Evolutionary conservation across 2,113 vertebrate species (phyloP), one percentile per base, ranked within the genome.

Genomic region (Lichenostomus cassidix): DNA sequence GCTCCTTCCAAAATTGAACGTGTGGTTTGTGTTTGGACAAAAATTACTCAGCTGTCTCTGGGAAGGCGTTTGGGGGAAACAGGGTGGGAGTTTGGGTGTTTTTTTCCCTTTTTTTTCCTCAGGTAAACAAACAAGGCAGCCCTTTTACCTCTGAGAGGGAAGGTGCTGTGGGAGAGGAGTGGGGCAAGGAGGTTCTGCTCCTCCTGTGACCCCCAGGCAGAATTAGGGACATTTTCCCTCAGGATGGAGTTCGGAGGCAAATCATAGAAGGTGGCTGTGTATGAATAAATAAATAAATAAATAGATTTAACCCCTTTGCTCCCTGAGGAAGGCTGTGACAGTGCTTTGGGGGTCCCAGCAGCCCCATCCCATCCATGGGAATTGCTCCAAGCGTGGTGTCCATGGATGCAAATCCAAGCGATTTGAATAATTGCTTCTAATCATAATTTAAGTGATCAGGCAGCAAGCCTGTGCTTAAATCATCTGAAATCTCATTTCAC

Each of bases 341-440:
- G 6, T 18, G 21, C 5, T 4, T 33, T 2, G 4, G 49, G n/a
- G 15, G 6, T 27, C 70, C 52, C 15, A 8, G 56, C 33, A 31
- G 24, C 75, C 37, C 28, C 1, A 6, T 62, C 69, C 74, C 4
- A 0, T 1, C 52, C 9, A 0, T 5, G 63, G 74, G 60, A 56
- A 39, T 23, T 7, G 49, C 53, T 50, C 60, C 0, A 2, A 25
- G 25, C 2, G 0, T 23, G 21, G 24, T 0, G 1, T 17, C 35
- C 0, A 0, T 13, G 44, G 89, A 17, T 83, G 44, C 49, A 60
- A 86, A 90, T 80, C 75, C 50, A 33, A 56, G 27, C 3, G 6
- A 76, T 89, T 62, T 69, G 80, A 92, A 31, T 70, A 47, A 81
- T 83, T 83, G 83, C 27, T 75, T 74, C 50, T 83, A 78, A 75